Percentiles rank a stretch among this genome's conserved stretches.
These are phyloP conservation scores for Eretmochelys imbricata DNA, from an alignment of 2,113 vertebrate species.

Conservation along the genomic window DNA sequence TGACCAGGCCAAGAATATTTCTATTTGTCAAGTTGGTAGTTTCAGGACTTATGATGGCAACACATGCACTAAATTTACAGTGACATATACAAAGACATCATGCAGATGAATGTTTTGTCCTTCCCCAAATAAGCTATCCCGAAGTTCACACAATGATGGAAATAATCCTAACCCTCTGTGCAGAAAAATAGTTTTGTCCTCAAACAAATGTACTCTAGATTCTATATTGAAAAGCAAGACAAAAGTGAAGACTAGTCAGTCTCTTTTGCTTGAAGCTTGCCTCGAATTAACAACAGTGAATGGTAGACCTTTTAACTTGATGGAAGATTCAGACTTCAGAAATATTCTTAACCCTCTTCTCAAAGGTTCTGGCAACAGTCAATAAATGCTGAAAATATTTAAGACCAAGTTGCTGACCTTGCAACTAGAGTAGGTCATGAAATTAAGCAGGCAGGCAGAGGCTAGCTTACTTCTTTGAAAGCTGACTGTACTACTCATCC, in stretches of 20 bases:
- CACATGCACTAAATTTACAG: too few species aligned
- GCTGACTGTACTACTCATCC: neutral
- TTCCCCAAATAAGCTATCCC: too few species aligned
- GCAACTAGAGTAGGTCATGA: neutral
- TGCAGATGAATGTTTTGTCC: too few species aligned
- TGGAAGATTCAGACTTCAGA: neutral
- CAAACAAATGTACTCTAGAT: too few species aligned
- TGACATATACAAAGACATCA: too few species aligned
- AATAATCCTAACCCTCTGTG: too few species aligned
- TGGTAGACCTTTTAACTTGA: neutral
- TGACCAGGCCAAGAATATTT: too few species aligned
- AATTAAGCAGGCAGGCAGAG: neutral
- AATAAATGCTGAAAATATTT: neutral
- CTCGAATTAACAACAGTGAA: neutral
- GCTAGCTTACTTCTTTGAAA: too few species aligned
- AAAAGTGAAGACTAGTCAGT: neutral
- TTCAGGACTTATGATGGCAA: too few species aligned
- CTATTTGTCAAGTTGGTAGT: too few species aligned
- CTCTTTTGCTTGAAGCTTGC: neutral
- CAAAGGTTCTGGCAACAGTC: neutral
- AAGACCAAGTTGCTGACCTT: neutral
- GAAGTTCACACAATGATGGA: too few species aligned
- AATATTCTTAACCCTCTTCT: neutral
- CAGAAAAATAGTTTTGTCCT: too few species aligned
- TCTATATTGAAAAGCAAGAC: neutral